Conservation (phyloP, 1,140 invertebrate genomes). For the Lamellibrachia luymesi region DNA sequence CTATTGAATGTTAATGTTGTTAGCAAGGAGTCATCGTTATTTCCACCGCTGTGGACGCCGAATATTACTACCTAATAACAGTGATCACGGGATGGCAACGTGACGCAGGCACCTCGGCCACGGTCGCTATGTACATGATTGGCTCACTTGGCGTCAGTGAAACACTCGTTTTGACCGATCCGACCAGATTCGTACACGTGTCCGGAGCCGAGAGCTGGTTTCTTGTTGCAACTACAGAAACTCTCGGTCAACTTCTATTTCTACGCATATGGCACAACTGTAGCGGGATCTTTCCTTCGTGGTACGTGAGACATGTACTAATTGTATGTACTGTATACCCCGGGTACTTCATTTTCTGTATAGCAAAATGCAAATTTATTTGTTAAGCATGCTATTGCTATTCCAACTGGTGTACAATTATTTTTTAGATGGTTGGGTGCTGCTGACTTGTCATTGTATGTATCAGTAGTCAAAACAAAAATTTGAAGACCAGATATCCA, state of each 20-base stretch:
- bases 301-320: background rate
- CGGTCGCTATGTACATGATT: background rate
- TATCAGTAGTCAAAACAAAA: too few relatives aligned
- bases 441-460: too few relatives aligned
- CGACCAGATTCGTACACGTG: background rate
- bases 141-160: background rate
- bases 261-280: background rate
- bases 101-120: background rate
- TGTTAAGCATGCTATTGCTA: too few relatives aligned
- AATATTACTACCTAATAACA: background rate
- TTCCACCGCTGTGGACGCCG: background rate
- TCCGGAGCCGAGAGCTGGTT: background rate
- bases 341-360: too few relatives aligned
- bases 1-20: background rate
- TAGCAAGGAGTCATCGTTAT: background rate
- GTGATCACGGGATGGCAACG: background rate
- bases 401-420: too few relatives aligned
- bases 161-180: background rate
- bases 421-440: too few relatives aligned
- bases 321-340: background rate
- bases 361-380: too few relatives aligned
- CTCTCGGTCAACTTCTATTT: background rate
- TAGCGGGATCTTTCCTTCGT: background rate
- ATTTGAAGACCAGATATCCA: too few relatives aligned
- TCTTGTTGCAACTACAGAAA: background rate